Evolutionary conservation across 2,797 vertebrate genomes (phyloP), one percentile per base, ranked within the genome.

Genomic region (Calcarius lapponicus): DNA sequence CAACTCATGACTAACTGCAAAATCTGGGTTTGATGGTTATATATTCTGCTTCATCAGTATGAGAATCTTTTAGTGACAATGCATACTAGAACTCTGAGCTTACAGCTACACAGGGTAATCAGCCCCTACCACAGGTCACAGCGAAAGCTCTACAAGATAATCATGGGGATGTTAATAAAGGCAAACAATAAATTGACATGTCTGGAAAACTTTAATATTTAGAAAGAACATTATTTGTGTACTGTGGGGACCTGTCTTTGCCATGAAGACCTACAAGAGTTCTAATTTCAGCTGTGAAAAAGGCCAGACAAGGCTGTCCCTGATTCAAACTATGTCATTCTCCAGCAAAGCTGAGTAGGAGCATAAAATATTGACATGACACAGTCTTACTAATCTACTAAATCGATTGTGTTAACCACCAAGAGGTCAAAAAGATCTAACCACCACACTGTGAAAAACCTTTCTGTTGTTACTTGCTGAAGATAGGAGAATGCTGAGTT

Each of bases 281-380:
- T 90, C 78, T 93, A 88, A 88, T 90, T 88, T 92, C 71, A 86
- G 54, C 42, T 83, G 9, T 31, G 47, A 70, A 92, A 79, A 88
- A 91, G 81, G 45, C 67, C 40, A 75, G 70, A 94, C 34, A 57
- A 73, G 29, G 17, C 75, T 89, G 67, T 85, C 91, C 81, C 69
- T 87, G 72, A 89, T 94, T 87, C 60, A 91, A 91, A 94, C 60
- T 73, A 14, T 85, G 94, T 85, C 89, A 92, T 62, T 91, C 64
- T 75, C 60, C 50, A 91, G 75, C 54, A 91, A 89, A 95, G 40
- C n/a, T 94, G 86, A 73, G 61, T 51, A 85, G 71, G 64, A 69
- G 60, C 89, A 67, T 48, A 87, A 86, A 86, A 86, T 88, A 84
- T n/a, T 40, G 69, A 56, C 47, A n/a, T 56, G 56, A 70, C 34